Conservation (phyloP, 1,140 invertebrate species). For the Stegodyphus dumicola region DNA sequence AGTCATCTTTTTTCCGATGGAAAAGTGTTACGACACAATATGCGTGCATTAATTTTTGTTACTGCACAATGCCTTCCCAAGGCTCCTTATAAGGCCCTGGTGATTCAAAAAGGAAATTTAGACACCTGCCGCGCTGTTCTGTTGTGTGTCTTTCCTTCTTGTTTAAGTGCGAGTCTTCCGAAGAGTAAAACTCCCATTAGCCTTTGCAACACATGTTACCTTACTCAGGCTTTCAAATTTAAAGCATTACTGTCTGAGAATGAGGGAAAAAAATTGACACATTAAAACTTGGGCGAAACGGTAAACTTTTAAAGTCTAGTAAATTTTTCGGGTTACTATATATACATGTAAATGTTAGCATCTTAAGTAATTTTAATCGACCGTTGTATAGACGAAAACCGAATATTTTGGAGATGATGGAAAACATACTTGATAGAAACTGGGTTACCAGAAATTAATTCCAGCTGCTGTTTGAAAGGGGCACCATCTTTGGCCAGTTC, state of each 20-base stretch:
- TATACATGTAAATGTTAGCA: constrained; percentile 24
- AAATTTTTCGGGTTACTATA: constrained; percentile 49
- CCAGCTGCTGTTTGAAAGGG: background rate
- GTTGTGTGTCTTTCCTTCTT: constrained; percentile 4
- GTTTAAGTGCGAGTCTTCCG: constrained; percentile 15
- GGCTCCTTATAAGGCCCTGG: too few relatives aligned
- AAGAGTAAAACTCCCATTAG: constrained; percentile 48
- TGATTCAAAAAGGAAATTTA: constrained; percentile 26
- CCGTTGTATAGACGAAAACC: constrained; percentile 37
- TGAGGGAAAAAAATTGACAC: constrained; percentile 2
- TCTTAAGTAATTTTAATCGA: constrained; percentile 38
- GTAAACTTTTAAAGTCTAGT: constrained; percentile 54
- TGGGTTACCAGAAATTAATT: constrained; percentile 31
- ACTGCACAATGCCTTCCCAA: too few relatives aligned
- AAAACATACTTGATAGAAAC: constrained; percentile 20
- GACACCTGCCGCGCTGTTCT: constrained; percentile 43
- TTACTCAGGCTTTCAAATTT: constrained; percentile 47
- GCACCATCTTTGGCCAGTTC: background rate
- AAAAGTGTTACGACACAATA: too few relatives aligned
- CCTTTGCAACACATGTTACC: constrained; percentile 45
- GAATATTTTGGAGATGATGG: constrained; percentile 44
- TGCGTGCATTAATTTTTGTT: too few relatives aligned
- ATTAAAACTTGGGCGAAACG: constrained; percentile 53
- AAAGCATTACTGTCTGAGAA: constrained; percentile 26
- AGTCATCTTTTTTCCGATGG: too few relatives aligned